Base-by-base conservation (phyloP, 2,113 vertebrate genomes). In the Ammodytes marinus region DNA sequence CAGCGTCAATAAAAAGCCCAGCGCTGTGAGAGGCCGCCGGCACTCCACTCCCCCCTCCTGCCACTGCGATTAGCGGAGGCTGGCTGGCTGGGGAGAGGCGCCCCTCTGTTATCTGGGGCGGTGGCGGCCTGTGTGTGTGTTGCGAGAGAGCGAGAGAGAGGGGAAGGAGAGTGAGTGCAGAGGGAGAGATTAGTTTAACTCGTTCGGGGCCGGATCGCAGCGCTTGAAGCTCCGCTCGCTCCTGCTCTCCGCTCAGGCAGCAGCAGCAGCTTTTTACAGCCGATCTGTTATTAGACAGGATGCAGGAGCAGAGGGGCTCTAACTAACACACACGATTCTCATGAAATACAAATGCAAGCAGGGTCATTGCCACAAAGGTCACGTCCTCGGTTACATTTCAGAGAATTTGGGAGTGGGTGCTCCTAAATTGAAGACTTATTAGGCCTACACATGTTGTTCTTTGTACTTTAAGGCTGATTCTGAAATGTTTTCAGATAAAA, bases 81-180 rank as follows among this genome's bases (percentile, higher is more conserved):
- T 90, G 91, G 89, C 93, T 91, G 91, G 93, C 91, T 92, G 86
- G 91, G 86, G 91, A 93, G 91, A 91, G 90, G 90, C 93, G 91
- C 93, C 92, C 93, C 93, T 93, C 93, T 91, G 90, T 94, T 94
- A 93, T 94, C 93, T 94, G 91, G 93, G 93, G 92, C 92, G 93
- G 93, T 92, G 93, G 92, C 92, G 89, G 93, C 73, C 86, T 92
- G 89, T 88, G 89, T 91, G 90, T 88, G 87, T 64, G 80, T 53
- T 47, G 75, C 54, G 82, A 69, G 80, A 75, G 84, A 17, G 60
- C 67, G 59, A 35, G 57, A 82, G 58, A 68, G 70, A 39, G 66
- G 52, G 46, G n/a, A 52, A 8, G 54, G 78, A 53, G 87, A 11
- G 85, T 45, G 81, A 9, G 80, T 35, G 77, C 13, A 50, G 85